A percentile compares a stretch with the other conserved stretches of the same genome.
Evolutionary conservation across 2,113 vertebrate genomes (phyloP).

Genomic region (Genyomyrus donnyi): DNA sequence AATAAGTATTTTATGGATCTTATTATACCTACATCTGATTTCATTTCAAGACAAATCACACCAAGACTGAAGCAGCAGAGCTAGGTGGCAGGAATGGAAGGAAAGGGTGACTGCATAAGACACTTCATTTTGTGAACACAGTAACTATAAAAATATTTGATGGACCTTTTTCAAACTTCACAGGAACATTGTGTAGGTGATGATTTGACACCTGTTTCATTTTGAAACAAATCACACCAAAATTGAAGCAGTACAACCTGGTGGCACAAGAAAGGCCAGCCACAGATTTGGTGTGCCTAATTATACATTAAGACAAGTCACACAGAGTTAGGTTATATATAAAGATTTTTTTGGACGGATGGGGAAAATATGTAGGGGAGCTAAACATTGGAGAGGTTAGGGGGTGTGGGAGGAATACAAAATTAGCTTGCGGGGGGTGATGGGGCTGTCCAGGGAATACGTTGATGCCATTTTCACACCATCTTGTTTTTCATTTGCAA

Average conservation of each 20-base stretch:
- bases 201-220: background rate
- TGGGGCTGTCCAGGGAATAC: background rate
- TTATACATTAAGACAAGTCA: background rate
- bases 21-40: background rate
- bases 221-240: background rate
- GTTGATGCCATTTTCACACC: background rate
- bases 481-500: background rate
- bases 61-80: background rate
- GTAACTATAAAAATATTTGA: background rate
- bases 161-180: background rate
- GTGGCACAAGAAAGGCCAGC: background rate
- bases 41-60: background rate
- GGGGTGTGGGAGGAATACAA: background rate
- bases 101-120: background rate
- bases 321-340: background rate
- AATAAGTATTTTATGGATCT: background rate
- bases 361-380: background rate
- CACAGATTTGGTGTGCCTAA: background rate
- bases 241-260: background rate
- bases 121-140: background rate
- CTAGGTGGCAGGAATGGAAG: background rate
- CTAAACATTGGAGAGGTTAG: background rate
- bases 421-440: background rate
- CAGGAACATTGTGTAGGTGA: background rate
- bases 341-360: background rate